phyloP scores from a whole-genome alignment of 1,140 invertebrate species.

The Hycleus phaleratus region DNA sequence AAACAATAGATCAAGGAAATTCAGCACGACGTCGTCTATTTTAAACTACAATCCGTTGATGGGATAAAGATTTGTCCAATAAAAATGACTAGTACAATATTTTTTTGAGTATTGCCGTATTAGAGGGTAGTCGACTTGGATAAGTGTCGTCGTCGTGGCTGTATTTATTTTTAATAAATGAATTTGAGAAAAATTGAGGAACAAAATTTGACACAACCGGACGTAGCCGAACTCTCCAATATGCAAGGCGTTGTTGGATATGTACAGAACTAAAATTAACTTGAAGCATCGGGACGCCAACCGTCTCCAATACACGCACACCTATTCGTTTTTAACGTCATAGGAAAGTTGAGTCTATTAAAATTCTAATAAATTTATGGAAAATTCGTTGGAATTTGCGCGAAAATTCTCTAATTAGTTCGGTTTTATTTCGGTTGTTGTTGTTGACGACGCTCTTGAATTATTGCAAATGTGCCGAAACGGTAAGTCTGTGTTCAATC shows the following conservation, averaged over 20 bases:
- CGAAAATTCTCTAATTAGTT: too few species aligned
- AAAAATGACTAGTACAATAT: too few species aligned
- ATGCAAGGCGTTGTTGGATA: not conserved
- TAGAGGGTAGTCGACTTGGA: too few species aligned
- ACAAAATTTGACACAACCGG: constrained; percentile 29
- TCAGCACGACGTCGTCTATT: too few species aligned
- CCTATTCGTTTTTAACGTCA: constrained; percentile 20
- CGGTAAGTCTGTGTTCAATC: constrained; percentile 8
- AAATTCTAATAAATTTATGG: constrained; percentile 13
- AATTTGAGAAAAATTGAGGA: constrained; percentile 25
- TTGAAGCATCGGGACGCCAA: constrained; percentile 21
- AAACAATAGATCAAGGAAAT: too few species aligned
- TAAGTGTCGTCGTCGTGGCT: too few species aligned
- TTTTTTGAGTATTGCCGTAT: too few species aligned
- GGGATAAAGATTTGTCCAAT: too few species aligned
- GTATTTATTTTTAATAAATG: constrained; percentile 15
- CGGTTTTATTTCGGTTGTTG: too few species aligned
- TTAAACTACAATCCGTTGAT: too few species aligned
- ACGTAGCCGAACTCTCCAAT: constrained; percentile 27
- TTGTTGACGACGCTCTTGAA: too few species aligned
- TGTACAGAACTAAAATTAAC: constrained; percentile 28
- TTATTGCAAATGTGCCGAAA: not conserved
- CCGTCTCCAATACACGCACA: not conserved
- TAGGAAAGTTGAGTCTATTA: constrained; percentile 19
- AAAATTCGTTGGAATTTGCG: not conserved